Base-by-base conservation (phyloP, 2,797 vertebrate genomes). In the Pitangus sulphuratus region DNA sequence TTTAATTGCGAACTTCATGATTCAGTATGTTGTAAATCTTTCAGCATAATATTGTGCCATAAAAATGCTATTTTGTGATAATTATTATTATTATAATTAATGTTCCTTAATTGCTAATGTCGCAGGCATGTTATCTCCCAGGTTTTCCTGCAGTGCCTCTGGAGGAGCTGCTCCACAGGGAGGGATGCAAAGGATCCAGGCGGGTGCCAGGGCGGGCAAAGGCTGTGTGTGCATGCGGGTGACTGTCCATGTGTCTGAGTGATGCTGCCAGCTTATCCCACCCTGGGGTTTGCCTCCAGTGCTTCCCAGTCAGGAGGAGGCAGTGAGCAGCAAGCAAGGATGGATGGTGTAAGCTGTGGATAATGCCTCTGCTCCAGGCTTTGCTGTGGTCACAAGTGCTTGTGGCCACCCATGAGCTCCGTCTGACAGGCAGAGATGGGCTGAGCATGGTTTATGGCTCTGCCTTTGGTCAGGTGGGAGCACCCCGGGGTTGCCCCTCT, bases 21-120 rank as follows among this genome's bases (percentile, higher is more conserved):
- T 96, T 95, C 93, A 76, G 88, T 96, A 95, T 95, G 96, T 96
- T 97, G 95, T 96, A 97, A 97, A 97, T 97, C 96, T 93, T 94
- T 93, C 94, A 96, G 92, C 97, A 97, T 97, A 97, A 97, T 97
- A 97, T 97, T 97, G 92, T 96, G 96, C 97, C 91, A 94, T 97
- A 97, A 97, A 97, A 97, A 97, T 92, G 95, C 96, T 97, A 97
- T 97, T 97, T 97, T 96, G 86, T 94, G 96, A 97, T 97, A 96
- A 97, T 97, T 95, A 97, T 97, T 97, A 96, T 96, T 97, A 97
- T 96, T 96, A 96, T 95, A 97, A 97, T 97, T 97, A 97, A 97
- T 96, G 94, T 88, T 96, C 92, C 95, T 90, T 97, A 97, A 97
- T 97, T 96, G 95, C 96, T 95, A 87, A 95, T 87, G 93, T 95